A percentile compares a stretch with the other conserved stretches of the same genome.
phyloP scores from a whole-genome alignment of 2,113 vertebrate genomes.

The Cyprinus carpio region DNA sequence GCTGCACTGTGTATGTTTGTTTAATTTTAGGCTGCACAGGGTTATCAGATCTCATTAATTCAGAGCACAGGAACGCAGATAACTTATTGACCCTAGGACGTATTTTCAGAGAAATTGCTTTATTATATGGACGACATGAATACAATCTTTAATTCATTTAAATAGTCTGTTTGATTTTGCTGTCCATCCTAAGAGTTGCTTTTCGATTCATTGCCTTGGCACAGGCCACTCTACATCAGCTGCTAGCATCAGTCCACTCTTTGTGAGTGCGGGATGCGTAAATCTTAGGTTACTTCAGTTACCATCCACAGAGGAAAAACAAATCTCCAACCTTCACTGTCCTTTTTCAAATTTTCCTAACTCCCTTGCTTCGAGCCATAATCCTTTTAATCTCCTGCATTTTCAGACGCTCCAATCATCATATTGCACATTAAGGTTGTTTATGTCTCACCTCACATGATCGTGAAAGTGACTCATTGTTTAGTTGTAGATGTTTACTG shows the following conservation, averaged over 20 bases:
- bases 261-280: conserved; percentile 50
- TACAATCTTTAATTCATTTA: conserved; percentile 6
- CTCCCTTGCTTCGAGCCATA: neutral
- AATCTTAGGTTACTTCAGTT: conserved; percentile 52
- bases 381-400: conserved; percentile 19
- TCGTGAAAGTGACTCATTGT: conserved; percentile 27
- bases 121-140: conserved; percentile 21
- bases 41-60: neutral
- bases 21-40: neutral
- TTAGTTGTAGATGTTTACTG: conserved; percentile 33
- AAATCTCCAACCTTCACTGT: conserved; percentile 14
- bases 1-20: neutral
- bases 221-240: conserved; percentile 29
- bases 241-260: conserved; percentile 50
- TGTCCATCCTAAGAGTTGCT: conserved; percentile 35
- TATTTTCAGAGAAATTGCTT: neutral
- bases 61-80: neutral
- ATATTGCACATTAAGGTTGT: conserved; percentile 24
- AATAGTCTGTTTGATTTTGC: conserved; percentile 23
- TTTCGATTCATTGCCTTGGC: conserved; percentile 37
- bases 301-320: conserved; percentile 52
- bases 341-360: conserved; percentile 27
- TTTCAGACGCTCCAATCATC: conserved; percentile 1
- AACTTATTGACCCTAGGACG: neutral
- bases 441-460: conserved; percentile 27